phyloP scores from a whole-genome alignment of 2,797 vertebrate species.

The Anguilla megastoma region DNA sequence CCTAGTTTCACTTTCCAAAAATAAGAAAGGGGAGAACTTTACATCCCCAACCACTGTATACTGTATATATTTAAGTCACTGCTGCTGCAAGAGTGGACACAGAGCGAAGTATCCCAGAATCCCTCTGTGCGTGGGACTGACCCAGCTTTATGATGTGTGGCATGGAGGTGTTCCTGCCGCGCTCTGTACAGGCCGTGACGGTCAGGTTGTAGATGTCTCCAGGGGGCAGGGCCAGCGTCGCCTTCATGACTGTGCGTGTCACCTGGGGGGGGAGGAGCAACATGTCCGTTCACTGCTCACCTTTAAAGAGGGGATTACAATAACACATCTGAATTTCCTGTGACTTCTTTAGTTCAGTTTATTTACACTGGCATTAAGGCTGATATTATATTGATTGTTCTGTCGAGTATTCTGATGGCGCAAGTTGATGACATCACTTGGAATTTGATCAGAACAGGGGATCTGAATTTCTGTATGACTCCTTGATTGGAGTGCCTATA shows the following conservation, averaged over 20 bases:
- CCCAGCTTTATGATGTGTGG: conserved; percentile 87
- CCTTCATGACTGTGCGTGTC: conserved; percentile 84
- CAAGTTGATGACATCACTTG: not conserved
- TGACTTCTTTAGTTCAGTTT: not conserved
- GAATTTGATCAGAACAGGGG: not conserved
- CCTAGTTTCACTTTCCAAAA: conserved; percentile 56
- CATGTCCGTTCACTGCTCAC: not conserved
- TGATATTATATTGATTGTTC: too few species aligned
- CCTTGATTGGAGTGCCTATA: not conserved
- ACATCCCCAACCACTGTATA: not conserved
- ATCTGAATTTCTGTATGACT: too few species aligned
- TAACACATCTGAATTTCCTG: not conserved
- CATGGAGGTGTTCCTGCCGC: conserved; percentile 84
- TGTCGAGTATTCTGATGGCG: too few species aligned
- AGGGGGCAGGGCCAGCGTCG: conserved; percentile 83
- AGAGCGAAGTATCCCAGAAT: conserved; percentile 14
- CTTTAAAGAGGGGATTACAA: not conserved
- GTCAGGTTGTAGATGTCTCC: conserved; percentile 97
- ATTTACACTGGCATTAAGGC: not conserved
- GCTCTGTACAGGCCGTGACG: conserved; percentile 90
- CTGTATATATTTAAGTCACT: conserved; percentile 11
- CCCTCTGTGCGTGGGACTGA: conserved; percentile 61
- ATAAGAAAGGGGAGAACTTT: not conserved
- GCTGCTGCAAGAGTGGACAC: not conserved
- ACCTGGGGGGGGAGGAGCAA: conserved; percentile 68